These are phyloP conservation scores for Scrobipalpa costella DNA, from an alignment of 2,888 invertebrate genomes.

Conservation along the genomic window DNA sequence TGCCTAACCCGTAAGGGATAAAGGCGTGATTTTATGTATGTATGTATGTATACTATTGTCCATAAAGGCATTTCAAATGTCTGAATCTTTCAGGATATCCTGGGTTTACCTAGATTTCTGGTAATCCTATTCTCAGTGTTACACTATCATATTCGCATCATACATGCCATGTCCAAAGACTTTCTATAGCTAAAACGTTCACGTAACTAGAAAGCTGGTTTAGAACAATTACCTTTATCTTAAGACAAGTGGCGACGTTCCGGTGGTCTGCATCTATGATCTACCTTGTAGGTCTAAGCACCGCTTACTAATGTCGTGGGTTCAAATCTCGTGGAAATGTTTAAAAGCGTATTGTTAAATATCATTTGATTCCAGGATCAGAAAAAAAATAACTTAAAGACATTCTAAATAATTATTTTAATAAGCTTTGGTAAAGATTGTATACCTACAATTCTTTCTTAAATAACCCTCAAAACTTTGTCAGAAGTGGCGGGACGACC, in stretches of 20 bases:
- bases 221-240: constrained; percentile 35
- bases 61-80: neutral
- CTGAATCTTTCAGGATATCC: neutral
- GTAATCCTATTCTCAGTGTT: constrained; percentile 50
- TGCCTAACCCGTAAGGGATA: too few relatives aligned
- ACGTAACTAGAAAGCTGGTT: constrained; percentile 68
- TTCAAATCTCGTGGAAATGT: neutral
- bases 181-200: constrained; percentile 60
- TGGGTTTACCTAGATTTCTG: neutral
- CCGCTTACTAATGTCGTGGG: neutral
- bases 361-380: too few relatives aligned
- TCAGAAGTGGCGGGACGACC: too few relatives aligned
- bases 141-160: constrained; percentile 34
- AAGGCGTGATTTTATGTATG: too few relatives aligned
- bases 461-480: too few relatives aligned
- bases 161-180: constrained; percentile 34
- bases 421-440: too few relatives aligned
- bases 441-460: too few relatives aligned
- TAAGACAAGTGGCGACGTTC: constrained; percentile 14
- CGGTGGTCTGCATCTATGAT: constrained; percentile 6
- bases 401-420: too few relatives aligned
- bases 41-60: too few relatives aligned
- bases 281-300: neutral
- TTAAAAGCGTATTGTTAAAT: neutral
- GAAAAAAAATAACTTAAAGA: too few relatives aligned